Percentiles rank a stretch among this genome's conserved stretches.
Evolutionary conservation across 2,888 invertebrate genomes (phyloP).

Genomic region (Koerneria pararmatus): DNA sequence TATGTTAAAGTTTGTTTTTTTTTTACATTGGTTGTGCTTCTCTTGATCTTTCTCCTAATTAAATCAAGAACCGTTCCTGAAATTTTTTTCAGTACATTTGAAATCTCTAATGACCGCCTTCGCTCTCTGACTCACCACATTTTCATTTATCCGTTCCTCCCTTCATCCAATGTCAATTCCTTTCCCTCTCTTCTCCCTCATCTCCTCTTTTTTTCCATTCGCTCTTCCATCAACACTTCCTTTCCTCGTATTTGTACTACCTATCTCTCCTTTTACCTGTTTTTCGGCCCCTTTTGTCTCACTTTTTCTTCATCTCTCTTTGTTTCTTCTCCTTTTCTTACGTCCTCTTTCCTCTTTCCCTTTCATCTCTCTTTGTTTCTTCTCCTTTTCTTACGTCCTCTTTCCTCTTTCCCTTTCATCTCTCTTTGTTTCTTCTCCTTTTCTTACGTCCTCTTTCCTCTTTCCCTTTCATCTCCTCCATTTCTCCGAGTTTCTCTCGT

Average conservation of each 20-base stretch:
- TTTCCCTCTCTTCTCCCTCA: constrained; percentile 4
- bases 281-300: neutral
- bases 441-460: neutral
- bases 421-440: neutral
- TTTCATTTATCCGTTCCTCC: too few species aligned
- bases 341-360: neutral
- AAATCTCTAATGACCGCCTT: too few species aligned
- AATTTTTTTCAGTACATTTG: too few species aligned
- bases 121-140: too few species aligned
- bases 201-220: neutral
- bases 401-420: constrained; percentile 3
- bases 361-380: constrained; percentile 6
- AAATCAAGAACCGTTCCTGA: too few species aligned
- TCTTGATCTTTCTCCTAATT: too few species aligned
- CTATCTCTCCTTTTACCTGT: neutral
- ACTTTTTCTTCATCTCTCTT: constrained; percentile 2
- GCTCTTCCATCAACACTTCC: neutral
- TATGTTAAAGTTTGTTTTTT: too few species aligned
- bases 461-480: constrained; percentile 6
- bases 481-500: neutral
- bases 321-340: neutral
- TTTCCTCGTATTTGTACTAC: neutral
- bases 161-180: too few species aligned
- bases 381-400: neutral
- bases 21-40: too few species aligned